Evolutionary conservation across 1,140 invertebrate species (phyloP).

Genomic region (Sminthurinus signatus): DNA sequence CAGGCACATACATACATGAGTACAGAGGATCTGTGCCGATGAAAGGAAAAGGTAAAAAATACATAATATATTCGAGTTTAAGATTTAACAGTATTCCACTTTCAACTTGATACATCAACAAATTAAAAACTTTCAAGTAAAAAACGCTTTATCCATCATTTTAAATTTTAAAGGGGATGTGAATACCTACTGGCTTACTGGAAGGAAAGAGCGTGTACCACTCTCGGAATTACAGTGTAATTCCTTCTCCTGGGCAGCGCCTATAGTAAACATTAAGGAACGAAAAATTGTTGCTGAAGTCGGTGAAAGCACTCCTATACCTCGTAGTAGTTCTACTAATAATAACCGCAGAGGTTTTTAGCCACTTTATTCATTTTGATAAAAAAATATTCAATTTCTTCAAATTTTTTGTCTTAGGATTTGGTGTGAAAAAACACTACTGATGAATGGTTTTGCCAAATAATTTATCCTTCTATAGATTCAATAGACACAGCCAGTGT

Average conservation of each 20-base stretch:
- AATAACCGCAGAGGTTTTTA: too few relatives aligned
- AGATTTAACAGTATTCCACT: background rate
- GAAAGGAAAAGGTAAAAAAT: constrained; percentile 69
- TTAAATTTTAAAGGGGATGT: constrained; percentile 61
- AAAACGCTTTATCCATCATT: background rate
- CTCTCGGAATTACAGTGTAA: constrained; percentile 43
- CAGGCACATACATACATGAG: constrained; percentile 64
- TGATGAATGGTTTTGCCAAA: background rate
- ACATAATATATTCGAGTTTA: background rate
- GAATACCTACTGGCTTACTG: constrained; percentile 87
- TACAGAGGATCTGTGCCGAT: constrained; percentile 65
- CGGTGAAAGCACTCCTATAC: too few relatives aligned
- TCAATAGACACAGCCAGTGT: constrained; percentile 12
- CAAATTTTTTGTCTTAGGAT: too few relatives aligned
- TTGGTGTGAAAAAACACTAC: background rate
- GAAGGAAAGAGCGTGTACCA: constrained; percentile 55
- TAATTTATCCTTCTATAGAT: constrained; percentile 2
- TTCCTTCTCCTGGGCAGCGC: constrained; percentile 21
- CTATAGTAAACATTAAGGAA: too few relatives aligned
- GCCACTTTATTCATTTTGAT: too few relatives aligned
- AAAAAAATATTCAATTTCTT: too few relatives aligned
- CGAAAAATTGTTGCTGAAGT: too few relatives aligned
- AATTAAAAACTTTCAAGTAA: too few relatives aligned
- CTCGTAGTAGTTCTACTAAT: too few relatives aligned
- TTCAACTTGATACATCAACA: too few relatives aligned